Evolutionary conservation across 2,888 invertebrate genomes (phyloP), one percentile per base, ranked within the genome.

Genomic region (Gymnoscelis rufifasciata): DNA sequence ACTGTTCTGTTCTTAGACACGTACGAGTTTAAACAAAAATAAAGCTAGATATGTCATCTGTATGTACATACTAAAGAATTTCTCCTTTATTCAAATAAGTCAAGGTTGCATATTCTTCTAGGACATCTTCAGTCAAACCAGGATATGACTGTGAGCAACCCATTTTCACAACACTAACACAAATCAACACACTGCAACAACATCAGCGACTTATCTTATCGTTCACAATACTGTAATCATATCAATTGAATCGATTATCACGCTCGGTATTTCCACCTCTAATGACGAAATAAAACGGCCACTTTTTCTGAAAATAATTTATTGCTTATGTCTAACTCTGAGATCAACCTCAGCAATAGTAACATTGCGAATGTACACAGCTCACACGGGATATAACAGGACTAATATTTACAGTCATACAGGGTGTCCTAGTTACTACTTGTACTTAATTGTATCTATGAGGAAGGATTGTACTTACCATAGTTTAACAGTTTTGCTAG

Each of bases 51-150:
- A 19, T 19, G 26, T 6, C 26, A 3, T 26, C 8, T 26, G 10
- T 38, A 38, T 8, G 10, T 26, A 88, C 91, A 91, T 76, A 92
- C 92, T 90, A 77, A 38, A 90, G 62, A 68, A 93, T 90, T 80
- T 93, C 92, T 24, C 86, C 83, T 72, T 90, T 90, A 43, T 73
- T 90, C 44, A 93, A 72, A 75, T 91, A 92, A 0, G 92, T 92
- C 41, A 93, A 68, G 29, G 88, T 74, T 0, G 83, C 74, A 57
- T 92, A 92, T 38, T 92, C 92, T 49, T 91, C 90, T 30, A 92
- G 60, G 38, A 89, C 58, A 55, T 91, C 90, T 63, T 90, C 80
- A 0, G 90, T 90, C 36, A 92, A 70, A 28, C 89, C 83, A 3
- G 82, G 76, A 55, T 84, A 87, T 5, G 78, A 81, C 33, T 87